phyloP scores from a whole-genome alignment of 2,888 invertebrate species.

The Parthenolecanium corni region DNA sequence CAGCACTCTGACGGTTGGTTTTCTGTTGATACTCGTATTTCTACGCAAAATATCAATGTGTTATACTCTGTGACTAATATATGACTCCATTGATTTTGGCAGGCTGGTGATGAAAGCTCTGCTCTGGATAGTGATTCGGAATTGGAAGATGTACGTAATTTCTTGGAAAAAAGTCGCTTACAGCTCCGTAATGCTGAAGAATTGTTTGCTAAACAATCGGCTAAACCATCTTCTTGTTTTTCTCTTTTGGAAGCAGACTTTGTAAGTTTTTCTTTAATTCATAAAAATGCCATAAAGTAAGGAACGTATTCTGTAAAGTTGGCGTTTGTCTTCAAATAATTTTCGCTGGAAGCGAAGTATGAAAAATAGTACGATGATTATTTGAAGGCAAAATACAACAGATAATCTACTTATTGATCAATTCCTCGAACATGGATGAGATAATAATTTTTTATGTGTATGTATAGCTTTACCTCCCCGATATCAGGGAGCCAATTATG shows the following conservation, averaged over 20 bases:
- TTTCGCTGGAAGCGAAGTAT: no score
- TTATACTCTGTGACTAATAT: background rate
- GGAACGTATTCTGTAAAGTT: no score
- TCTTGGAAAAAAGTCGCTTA: constrained; percentile 51
- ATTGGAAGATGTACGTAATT: constrained; percentile 50
- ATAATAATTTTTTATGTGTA: no score
- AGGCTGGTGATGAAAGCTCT: constrained; percentile 34
- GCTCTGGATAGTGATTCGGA: constrained; percentile 33
- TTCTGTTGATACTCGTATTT: constrained; percentile 1
- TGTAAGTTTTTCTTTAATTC: constrained; percentile 32
- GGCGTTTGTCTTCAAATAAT: no score
- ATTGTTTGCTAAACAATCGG: constrained; percentile 44
- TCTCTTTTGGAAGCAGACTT: constrained; percentile 34
- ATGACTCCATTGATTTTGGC: constrained; percentile 27
- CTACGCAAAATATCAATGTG: background rate
- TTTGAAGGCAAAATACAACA: no score
- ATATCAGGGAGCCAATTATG: no score
- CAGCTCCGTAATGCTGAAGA: constrained; percentile 52
- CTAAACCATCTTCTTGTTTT: constrained; percentile 35
- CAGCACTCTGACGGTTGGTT: constrained; percentile 8
- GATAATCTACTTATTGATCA: no score
- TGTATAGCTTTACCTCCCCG: no score
- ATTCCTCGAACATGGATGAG: no score
- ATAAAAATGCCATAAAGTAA: no score
- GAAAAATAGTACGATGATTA: no score